phyloP scores from a whole-genome alignment of 2,888 invertebrate genomes.

The Aromia moschata region DNA sequence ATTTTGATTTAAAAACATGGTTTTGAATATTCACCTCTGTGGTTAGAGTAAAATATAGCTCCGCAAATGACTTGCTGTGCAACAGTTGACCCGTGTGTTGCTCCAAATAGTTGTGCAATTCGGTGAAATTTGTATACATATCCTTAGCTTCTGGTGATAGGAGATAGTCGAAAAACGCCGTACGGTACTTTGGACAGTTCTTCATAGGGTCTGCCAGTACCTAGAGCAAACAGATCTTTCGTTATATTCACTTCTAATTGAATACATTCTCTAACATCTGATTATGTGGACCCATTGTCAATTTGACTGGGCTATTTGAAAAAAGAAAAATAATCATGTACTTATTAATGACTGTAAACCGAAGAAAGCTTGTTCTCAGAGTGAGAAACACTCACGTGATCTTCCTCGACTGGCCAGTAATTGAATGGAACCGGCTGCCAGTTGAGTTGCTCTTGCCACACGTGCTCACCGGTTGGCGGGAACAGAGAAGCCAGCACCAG shows the following conservation, averaged over 20 bases:
- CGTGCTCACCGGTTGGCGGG: conserved; percentile 67
- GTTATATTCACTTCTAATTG: no score
- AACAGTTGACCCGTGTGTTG: conserved; percentile 40
- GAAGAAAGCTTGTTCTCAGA: no score
- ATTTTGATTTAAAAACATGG: not conserved
- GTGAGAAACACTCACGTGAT: conserved; percentile 51
- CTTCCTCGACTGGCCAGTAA: conserved; percentile 44
- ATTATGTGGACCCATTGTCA: no score
- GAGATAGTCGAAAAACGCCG: conserved; percentile 41
- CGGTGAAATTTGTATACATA: conserved; percentile 40
- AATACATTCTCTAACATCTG: no score
- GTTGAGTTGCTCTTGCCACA: conserved; percentile 64
- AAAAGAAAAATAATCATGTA: no score
- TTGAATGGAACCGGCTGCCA: conserved; percentile 55
- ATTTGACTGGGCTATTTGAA: no score
- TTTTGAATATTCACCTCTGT: conserved; percentile 38
- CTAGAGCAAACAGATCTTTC: no score
- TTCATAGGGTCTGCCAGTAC: conserved; percentile 45
- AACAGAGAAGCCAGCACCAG: conserved; percentile 75
- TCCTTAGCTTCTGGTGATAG: conserved; percentile 41
- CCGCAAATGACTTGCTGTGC: conserved; percentile 41
- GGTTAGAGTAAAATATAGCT: conserved; percentile 46
- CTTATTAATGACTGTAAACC: no score
- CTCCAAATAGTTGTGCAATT: conserved; percentile 36
- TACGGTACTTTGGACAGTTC: conserved; percentile 46